Conservation (phyloP, 2,888 invertebrate genomes). For the Lypha dubia region DNA sequence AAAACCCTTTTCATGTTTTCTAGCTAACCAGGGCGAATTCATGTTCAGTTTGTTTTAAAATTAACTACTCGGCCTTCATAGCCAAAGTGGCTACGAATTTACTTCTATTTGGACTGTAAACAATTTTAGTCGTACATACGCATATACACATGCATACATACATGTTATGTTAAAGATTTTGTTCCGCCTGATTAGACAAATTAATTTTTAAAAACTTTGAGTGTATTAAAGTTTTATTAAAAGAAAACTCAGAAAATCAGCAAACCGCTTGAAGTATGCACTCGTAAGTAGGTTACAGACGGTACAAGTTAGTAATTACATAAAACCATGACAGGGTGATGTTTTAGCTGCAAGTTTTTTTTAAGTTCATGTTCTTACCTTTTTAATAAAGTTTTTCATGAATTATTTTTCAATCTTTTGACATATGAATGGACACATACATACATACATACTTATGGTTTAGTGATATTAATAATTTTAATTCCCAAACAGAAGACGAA, state of each 20-base stretch:
- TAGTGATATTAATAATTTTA: not conserved
- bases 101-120: too few relatives aligned
- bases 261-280: not conserved
- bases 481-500: not conserved
- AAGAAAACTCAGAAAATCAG: not conserved
- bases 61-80: too few relatives aligned
- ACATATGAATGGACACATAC: too few relatives aligned
- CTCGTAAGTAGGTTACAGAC: not conserved
- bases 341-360: not conserved
- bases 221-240: not conserved
- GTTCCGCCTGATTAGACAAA: not conserved
- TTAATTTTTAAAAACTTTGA: not conserved
- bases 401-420: not conserved
- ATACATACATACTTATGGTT: too few relatives aligned
- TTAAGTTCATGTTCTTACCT: not conserved
- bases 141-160: too few relatives aligned
- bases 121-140: too few relatives aligned
- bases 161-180: not conserved
- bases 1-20: too few relatives aligned
- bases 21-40: too few relatives aligned
- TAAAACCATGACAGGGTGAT: too few relatives aligned
- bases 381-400: not conserved
- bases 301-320: too few relatives aligned
- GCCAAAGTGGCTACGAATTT: too few relatives aligned
- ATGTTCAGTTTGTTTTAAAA: too few relatives aligned